Base-by-base conservation (phyloP, 2,797 vertebrate genomes). In the Pangasius djambal region DNA sequence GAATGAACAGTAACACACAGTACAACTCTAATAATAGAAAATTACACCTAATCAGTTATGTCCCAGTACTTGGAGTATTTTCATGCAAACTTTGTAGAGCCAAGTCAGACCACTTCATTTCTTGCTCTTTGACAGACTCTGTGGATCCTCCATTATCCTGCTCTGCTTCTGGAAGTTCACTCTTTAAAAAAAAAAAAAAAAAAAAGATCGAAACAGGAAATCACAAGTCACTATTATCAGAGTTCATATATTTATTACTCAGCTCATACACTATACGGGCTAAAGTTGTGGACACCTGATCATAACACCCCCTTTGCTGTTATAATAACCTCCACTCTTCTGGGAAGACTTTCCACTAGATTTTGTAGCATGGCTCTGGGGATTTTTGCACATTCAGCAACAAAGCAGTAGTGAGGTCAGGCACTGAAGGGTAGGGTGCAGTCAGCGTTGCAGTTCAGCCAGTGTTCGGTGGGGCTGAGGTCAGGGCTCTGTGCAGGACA, bases 101-200 rank as follows among this genome's bases (percentile, higher is more conserved):
- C 79, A 99, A 93, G 93, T 99, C 98, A 0, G 98, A 97, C 99
- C 98, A 99, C 95, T 99, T 99, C 99, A 99, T 99, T 94, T 99
- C 99, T 92, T 99, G 99, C 86, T 99, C 98, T 90, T 99, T 99
- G 87, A 99, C 98, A 0, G 98, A 99, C 92, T 99, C 99, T 0
- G 98, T 99, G 67, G 97, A 97, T 91, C 98, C 98, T 0, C 98
- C 98, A 0, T 98, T 99, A 95, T 99, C 98, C 93, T 99, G 99
- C 89, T 99, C 99, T 40, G 98, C 98, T 91, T 99, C 98, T 3
- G 98, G 98, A 86, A 99, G 95, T 90, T 99, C 99, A 91, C 97
- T 99, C 98, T 99, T 2, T 40, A 40, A 40, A 40, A 40, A 40
- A 40, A 40, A 40, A 40, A 40, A 40, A 40, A 40, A 85, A 50